Percentiles rank a stretch among this genome's conserved stretches.
phyloP scores from a whole-genome alignment of 2,888 invertebrate genomes.

The Catocala sponsa region DNA sequence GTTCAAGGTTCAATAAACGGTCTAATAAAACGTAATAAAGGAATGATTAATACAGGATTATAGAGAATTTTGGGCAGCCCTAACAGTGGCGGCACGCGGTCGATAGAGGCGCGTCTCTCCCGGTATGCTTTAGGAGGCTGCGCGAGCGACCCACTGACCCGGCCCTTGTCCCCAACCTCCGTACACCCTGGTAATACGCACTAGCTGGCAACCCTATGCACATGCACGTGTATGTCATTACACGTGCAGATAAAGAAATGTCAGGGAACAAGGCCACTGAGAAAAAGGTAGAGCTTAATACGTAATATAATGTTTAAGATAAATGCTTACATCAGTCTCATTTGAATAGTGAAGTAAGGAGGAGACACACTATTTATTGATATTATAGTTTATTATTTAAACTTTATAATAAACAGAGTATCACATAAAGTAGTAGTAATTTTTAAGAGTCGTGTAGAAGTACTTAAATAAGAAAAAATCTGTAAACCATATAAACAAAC shows the following conservation, averaged over 20 bases:
- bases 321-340: too few relatives aligned
- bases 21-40: not conserved
- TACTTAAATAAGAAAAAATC: too few relatives aligned
- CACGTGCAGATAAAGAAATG: conserved; percentile 33
- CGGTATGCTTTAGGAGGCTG: conserved; percentile 84
- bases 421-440: too few relatives aligned
- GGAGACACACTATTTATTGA: too few relatives aligned
- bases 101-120: conserved; percentile 86
- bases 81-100: conserved; percentile 78
- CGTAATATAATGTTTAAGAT: not conserved
- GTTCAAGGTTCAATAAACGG: too few relatives aligned
- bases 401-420: too few relatives aligned
- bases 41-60: conserved; percentile 1
- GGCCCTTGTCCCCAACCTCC: conserved; percentile 65
- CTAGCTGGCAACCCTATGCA: conserved; percentile 67
- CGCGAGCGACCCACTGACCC: conserved; percentile 91
- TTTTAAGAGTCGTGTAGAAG: too few relatives aligned
- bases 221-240: conserved; percentile 61
- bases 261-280: conserved; percentile 17
- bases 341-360: too few relatives aligned
- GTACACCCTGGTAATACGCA: conserved; percentile 58
- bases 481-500: too few relatives aligned
- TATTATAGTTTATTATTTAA: too few relatives aligned
- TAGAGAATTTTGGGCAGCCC: conserved; percentile 66
- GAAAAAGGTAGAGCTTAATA: not conserved